Percentiles rank a stretch among this genome's conserved stretches.
These are phyloP conservation scores for Pristionchus mayeri DNA, from an alignment of 2,888 invertebrate species.

Conservation along the genomic window DNA sequence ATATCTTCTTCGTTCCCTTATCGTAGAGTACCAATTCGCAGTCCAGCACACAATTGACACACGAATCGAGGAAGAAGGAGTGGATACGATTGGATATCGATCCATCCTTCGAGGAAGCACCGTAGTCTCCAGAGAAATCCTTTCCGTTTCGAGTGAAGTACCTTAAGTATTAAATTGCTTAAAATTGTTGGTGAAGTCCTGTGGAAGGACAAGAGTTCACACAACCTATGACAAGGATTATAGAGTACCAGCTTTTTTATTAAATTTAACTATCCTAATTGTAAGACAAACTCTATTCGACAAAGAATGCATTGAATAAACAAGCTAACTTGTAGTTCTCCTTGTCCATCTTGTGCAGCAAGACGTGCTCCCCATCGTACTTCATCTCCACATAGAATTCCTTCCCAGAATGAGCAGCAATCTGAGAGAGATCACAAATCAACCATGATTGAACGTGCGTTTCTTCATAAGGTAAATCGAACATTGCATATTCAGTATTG, in stretches of 20 bases:
- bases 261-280: slow-evolving; percentile 56
- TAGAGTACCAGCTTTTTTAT: neutral
- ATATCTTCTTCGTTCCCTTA: slow-evolving; percentile 58
- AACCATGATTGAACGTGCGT: too few relatives aligned
- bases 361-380: slow-evolving; percentile 74
- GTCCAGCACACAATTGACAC: slow-evolving; percentile 66
- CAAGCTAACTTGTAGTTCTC: slow-evolving; percentile 69
- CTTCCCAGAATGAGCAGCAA: slow-evolving; percentile 53
- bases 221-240: too few relatives aligned
- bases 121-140: slow-evolving; percentile 66
- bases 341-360: slow-evolving; percentile 65
- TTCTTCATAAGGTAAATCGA: too few relatives aligned
- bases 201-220: too few relatives aligned
- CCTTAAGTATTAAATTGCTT: neutral
- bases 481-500: too few relatives aligned
- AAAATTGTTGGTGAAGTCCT: neutral
- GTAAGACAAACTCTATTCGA: too few relatives aligned
- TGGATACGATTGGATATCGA: slow-evolving; percentile 67
- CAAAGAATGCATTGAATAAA: neutral
- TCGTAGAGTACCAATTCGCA: slow-evolving; percentile 71
- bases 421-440: slow-evolving; percentile 15
- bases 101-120: slow-evolving; percentile 53
- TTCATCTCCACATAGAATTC: slow-evolving; percentile 72
- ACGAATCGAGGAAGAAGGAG: slow-evolving; percentile 59
- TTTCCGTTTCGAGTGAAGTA: slow-evolving; percentile 64